Percentiles rank a stretch among this genome's conserved stretches.
These are phyloP conservation scores for Phaethon lepturus DNA, from an alignment of 2,113 vertebrate species.

Conservation along the genomic window DNA sequence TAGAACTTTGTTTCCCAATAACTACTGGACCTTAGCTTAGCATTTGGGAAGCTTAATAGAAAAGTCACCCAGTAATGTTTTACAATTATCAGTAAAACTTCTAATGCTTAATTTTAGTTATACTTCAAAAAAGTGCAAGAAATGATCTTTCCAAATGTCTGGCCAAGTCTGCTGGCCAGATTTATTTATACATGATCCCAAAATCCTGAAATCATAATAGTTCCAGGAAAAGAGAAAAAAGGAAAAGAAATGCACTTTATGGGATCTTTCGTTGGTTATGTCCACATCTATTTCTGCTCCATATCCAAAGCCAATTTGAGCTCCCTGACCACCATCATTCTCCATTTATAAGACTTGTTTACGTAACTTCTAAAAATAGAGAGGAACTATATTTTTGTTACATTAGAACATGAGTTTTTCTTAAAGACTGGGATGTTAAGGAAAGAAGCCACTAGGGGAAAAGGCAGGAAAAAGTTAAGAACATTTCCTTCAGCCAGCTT, in stretches of 20 bases:
- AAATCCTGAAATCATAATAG: conserved; percentile 45
- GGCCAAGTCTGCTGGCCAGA: conserved; percentile 15
- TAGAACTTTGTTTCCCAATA: not conserved
- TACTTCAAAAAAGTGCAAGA: not conserved
- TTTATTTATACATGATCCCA: conserved; percentile 59
- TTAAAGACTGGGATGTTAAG: conserved; percentile 35
- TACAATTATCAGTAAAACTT: not conserved
- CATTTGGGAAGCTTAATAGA: not conserved
- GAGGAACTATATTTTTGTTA: conserved; percentile 40
- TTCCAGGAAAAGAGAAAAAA: conserved; percentile 61
- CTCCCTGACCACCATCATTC: conserved; percentile 36
- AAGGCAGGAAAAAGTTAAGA: conserved; percentile 42
- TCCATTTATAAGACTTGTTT: conserved; percentile 42
- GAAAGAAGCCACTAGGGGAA: conserved; percentile 46
- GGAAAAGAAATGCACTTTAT: conserved; percentile 17
- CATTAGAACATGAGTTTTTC: conserved; percentile 9
- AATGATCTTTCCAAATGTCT: conserved; percentile 38
- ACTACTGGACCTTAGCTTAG: not conserved
- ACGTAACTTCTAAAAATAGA: conserved; percentile 43
- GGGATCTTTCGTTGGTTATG: not conserved
- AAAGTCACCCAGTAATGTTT: not conserved
- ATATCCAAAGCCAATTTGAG: not conserved
- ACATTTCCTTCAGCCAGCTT: conserved; percentile 61
- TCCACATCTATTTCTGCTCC: conserved; percentile 46
- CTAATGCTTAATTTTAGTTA: conserved; percentile 27